Base-by-base conservation (phyloP, 2,888 invertebrate genomes). In the Mythimna loreyi region DNA sequence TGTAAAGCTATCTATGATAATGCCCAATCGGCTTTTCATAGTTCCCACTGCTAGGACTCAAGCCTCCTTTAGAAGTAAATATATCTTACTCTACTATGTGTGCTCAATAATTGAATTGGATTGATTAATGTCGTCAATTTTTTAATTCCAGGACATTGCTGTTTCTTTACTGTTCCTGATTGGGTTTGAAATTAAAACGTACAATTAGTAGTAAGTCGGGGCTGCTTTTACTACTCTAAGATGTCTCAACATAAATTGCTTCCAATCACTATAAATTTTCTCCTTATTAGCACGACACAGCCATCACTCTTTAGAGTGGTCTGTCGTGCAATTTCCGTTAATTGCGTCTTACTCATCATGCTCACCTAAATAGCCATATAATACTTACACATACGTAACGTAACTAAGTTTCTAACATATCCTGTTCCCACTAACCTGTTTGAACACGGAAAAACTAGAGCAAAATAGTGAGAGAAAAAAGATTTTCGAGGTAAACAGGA, bases 401-500 rank as follows among this genome's bases (percentile, higher is more conserved):
- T 61, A 60, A 50, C 56, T 80, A 67, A 79, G 76, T 79, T 62
- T 74, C 70, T 76, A 68, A 83, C 67, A 85, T 75, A 85, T 86
- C 87, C 86, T 84, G 85, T 81, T 85, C 73, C 67, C 72, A 78
- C 58, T 80, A 87, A 87, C 89, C 73, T 75, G 89, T 87, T 87
- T 65, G 66, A 85, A 89, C 66, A 81, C 89, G 92, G 92, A 91
- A 92, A 90, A 91, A 75, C 62, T 84, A 81, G 83, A 86, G 73
- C 80, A 66, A 71, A 78, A 75, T 65, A 82, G 89, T 86, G 87
- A 90, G 89, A 91, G 91, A 91, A 91, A 92, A 90, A 91, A 87
- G 75, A 72, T 80, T 71, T 33, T 3, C 92, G 92, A 93, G 93
- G 93, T 81, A 85, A 93, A 90, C 93, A 92, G 92, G 92, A 91